These are phyloP conservation scores for Gryllus longicercus DNA, from an alignment of 2,888 invertebrate species.

Conservation along the genomic window DNA sequence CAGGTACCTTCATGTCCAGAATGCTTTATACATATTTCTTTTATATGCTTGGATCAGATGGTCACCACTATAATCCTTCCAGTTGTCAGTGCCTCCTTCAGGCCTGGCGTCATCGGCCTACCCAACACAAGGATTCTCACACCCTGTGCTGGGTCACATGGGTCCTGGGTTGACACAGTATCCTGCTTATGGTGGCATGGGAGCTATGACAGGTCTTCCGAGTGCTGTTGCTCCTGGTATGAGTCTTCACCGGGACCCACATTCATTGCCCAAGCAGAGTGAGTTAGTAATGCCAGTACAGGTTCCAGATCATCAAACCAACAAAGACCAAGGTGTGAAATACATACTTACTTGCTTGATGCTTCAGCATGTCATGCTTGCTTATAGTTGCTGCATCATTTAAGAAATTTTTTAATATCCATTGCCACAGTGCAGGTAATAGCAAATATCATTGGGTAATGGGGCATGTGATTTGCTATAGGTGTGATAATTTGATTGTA, in stretches of 20 bases:
- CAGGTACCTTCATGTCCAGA: conserved; percentile 52
- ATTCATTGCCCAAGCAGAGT: conserved; percentile 57
- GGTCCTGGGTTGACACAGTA: conserved; percentile 53
- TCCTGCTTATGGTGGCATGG: conserved; percentile 50
- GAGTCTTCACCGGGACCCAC: conserved; percentile 49
- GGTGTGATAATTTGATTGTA: not conserved
- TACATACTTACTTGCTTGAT: conserved; percentile 39
- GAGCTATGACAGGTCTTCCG: conserved; percentile 47
- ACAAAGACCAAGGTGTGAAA: conserved; percentile 51
- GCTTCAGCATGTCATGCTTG: conserved; percentile 27
- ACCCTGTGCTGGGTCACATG: conserved; percentile 66
- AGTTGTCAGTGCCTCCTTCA: conserved; percentile 74
- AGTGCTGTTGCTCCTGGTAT: conserved; percentile 52
- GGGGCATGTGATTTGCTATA: not conserved
- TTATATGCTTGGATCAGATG: not conserved
- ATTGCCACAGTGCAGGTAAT: conserved; percentile 9
- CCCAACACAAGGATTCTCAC: conserved; percentile 65
- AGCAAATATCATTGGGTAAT: not conserved
- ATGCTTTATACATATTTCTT: not conserved
- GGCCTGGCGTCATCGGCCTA: conserved; percentile 56
- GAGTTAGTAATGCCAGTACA: conserved; percentile 52
- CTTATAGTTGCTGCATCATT: not conserved
- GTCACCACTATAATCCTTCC: conserved; percentile 40
- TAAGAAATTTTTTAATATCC: not conserved
- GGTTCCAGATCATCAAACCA: conserved; percentile 47